Base-by-base conservation (phyloP, 2,113 vertebrate genomes). In the Aldabrachelys gigantea region DNA sequence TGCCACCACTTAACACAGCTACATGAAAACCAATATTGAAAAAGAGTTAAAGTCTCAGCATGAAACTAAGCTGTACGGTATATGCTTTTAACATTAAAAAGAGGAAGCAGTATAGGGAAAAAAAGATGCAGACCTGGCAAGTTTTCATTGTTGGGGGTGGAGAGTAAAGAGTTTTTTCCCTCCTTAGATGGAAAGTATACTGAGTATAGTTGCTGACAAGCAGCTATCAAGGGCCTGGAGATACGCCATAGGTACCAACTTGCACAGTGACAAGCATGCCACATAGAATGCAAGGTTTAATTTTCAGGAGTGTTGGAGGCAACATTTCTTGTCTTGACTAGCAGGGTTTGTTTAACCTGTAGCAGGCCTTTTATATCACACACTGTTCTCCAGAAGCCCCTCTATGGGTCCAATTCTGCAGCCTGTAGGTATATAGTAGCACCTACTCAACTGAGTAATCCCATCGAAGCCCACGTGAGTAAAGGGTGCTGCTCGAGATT, bases 111-210 rank as follows among this genome's bases (percentile, higher is more conserved):
- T 94, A 88, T 53, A n/a, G 91, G 59, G 12, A 41, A 83, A 93
- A 78, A 97, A 97, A 97, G 96, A 97, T 97, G 97, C 98, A 97
- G 92, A 95, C 92, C 93, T 90, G 89, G 95, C 97, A 97, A 97
- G 65, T 96, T 97, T 96, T 94, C 79, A 76, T 96, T 94, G 90
- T 91, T 85, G 90, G 92, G 91, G 72, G 47, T 90, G 92, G 85
- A 82, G 2, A 1, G 53, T 65, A 57, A 84, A 88, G 91, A 50
- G 41, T 52, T 90, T 85, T 92, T 59, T 85, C 79, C 87, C 22
- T 89, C 54, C 87, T 94, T 47, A 75, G 75, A 91, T 4, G 29
- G 83, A 89, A 87, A 83, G 4, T 27, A 53, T 89, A 49, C 3
- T 47, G 72, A 57, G 52, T 76, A n/a, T 29, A 52, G 49, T 29